Conservation (phyloP, 2,888 invertebrate species). For the Auanema freiburgensis region DNA sequence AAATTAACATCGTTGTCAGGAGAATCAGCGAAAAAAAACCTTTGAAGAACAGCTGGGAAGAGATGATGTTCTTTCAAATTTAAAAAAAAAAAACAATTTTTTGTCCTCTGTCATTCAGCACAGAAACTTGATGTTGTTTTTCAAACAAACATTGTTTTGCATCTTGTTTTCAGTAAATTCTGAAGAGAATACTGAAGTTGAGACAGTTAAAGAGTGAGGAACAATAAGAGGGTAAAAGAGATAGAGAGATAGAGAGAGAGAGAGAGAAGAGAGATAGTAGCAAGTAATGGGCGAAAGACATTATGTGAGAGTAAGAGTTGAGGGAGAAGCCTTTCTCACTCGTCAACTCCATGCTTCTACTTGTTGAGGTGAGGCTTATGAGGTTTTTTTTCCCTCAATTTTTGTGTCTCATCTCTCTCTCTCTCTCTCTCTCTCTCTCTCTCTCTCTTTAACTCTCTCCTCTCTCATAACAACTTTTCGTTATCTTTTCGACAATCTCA, state of each 20-base stretch:
- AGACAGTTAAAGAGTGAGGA: not conserved
- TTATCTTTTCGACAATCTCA: too few relatives aligned
- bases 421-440: slow-evolving; percentile 15
- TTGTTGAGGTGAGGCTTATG: not conserved
- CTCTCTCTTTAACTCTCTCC: not conserved
- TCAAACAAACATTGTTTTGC: too few relatives aligned
- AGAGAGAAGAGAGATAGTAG: not conserved
- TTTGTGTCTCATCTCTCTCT: not conserved
- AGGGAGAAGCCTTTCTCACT: not conserved
- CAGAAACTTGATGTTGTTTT: slow-evolving; percentile 1
- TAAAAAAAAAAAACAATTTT: not conserved
- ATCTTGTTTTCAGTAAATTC: not conserved
- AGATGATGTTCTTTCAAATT: too few relatives aligned
- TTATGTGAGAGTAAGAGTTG: not conserved
- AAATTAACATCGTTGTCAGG: too few relatives aligned
- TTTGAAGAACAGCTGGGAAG: too few relatives aligned
- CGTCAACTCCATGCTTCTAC: slow-evolving; percentile 2
- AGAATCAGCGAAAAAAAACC: too few relatives aligned
- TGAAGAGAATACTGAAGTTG: not conserved
- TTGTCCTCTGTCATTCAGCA: not conserved
- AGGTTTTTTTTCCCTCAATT: not conserved
- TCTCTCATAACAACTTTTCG: too few relatives aligned
- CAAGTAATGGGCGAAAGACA: not conserved
- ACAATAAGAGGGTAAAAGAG: not conserved
- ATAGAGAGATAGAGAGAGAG: slow-evolving; percentile 5